A percentile compares a stretch with the other conserved stretches of the same genome.
phyloP scores from a whole-genome alignment of 2,888 invertebrate genomes.

The Andrena hattorfiana region DNA sequence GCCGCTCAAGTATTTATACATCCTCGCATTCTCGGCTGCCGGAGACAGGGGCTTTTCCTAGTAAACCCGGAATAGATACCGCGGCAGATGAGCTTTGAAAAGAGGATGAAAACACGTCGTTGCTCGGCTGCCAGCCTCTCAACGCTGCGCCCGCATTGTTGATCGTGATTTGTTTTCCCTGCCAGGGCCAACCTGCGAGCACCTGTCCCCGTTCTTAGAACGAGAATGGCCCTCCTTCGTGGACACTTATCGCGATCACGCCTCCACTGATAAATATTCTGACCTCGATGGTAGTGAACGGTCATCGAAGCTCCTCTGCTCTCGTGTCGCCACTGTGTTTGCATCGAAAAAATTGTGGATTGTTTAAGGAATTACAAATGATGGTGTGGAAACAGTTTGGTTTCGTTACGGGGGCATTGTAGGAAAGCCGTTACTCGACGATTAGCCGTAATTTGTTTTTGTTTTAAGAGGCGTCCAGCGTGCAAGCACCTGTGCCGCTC shows the following conservation, averaged over 20 bases:
- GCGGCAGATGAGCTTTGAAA: constrained; percentile 54
- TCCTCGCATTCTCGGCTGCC: constrained; percentile 67
- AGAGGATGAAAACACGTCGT: constrained; percentile 45
- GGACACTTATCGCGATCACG: not conserved
- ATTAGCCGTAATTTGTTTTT: constrained; percentile 73
- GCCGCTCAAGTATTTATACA: constrained; percentile 70
- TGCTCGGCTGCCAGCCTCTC: not conserved
- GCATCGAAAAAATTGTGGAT: too few relatives aligned
- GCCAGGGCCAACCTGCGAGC: constrained; percentile 32
- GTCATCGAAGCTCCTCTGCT: not conserved
- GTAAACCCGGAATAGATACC: constrained; percentile 81
- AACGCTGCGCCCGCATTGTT: constrained; percentile 29
- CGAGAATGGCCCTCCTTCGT: not conserved
- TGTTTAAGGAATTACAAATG: too few relatives aligned
- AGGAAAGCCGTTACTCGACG: constrained; percentile 40
- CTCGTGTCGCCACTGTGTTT: not conserved
- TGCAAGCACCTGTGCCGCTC: constrained; percentile 68
- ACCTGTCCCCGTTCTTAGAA: constrained; percentile 50
- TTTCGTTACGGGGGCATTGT: not conserved
- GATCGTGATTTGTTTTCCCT: constrained; percentile 46
- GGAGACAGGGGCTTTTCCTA: constrained; percentile 76
- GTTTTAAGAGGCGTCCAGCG: constrained; percentile 45
- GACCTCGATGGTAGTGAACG: not conserved
- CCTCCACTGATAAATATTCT: not conserved
- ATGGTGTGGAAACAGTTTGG: not conserved